phyloP scores from a whole-genome alignment of 2,113 vertebrate genomes.

The Otocyon megalotis region DNA sequence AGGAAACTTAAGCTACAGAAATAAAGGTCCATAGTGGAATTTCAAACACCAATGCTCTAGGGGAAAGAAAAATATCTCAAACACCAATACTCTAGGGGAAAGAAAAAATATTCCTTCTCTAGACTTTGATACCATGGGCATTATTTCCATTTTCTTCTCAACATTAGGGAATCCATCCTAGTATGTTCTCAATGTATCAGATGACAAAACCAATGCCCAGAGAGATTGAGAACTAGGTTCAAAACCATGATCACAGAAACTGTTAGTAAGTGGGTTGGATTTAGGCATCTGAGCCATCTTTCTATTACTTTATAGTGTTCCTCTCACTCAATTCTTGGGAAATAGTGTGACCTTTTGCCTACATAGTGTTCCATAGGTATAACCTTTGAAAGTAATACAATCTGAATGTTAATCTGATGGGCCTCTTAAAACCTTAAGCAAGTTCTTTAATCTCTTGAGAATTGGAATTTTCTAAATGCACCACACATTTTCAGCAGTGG shows the following conservation, averaged over 20 bases:
- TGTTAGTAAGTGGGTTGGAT: background rate
- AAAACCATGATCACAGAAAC: background rate
- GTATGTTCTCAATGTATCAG: background rate
- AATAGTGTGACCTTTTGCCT: background rate
- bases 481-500: background rate
- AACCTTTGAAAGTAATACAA: background rate
- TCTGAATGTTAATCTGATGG: background rate
- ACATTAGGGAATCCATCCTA: background rate
- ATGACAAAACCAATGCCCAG: background rate
- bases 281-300: background rate
- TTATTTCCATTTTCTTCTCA: background rate
- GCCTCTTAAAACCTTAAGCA: background rate
- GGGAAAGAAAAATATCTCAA: background rate
- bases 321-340: background rate
- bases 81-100: background rate
- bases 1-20: background rate
- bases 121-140: background rate
- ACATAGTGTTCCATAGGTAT: background rate
- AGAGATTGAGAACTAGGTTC: background rate
- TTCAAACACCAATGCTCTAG: background rate
- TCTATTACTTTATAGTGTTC: background rate
- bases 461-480: slow-evolving; percentile 11
- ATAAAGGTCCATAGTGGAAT: background rate
- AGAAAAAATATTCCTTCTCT: background rate
- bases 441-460: background rate